Evolutionary conservation across 1,140 invertebrate genomes (phyloP).

Genomic region (Phymorhynchus buccinoides): DNA sequence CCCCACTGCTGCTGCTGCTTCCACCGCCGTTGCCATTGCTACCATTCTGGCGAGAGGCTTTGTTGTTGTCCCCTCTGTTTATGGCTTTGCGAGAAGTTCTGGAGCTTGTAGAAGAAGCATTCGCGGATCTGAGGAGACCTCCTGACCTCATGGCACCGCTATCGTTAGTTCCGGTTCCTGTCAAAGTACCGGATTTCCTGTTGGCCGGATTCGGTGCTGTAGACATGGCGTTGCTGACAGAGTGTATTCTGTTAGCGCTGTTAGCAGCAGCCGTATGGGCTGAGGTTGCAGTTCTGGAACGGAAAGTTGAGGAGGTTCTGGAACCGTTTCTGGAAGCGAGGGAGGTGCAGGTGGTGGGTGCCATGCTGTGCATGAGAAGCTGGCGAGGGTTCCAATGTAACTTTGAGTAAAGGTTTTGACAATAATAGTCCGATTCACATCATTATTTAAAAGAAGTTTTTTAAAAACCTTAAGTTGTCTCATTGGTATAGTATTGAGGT

Average conservation of each 20-base stretch:
- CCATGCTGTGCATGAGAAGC: neutral
- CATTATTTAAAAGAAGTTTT: no score
- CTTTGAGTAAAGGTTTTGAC: no score
- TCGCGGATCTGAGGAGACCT: neutral
- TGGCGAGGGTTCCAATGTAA: neutral
- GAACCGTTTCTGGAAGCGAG: neutral
- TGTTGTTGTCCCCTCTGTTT: neutral
- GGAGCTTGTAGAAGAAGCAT: neutral
- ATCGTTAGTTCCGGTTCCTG: neutral
- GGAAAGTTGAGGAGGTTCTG: neutral
- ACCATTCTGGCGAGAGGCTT: neutral
- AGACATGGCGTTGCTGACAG: neutral
- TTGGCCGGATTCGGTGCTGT: neutral
- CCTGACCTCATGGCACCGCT: no score
- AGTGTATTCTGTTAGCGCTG: no score
- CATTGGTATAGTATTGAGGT: no score
- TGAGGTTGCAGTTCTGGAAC: neutral
- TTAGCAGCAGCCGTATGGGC: no score
- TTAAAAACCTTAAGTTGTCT: no score
- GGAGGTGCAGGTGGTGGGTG: conserved; percentile 28
- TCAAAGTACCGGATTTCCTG: neutral
- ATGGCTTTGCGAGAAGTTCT: neutral
- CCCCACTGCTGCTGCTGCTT: neutral
- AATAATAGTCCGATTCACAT: no score
- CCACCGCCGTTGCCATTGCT: neutral